Conservation (phyloP, 2,797 vertebrate genomes). For the Galagoides demidoff region DNA sequence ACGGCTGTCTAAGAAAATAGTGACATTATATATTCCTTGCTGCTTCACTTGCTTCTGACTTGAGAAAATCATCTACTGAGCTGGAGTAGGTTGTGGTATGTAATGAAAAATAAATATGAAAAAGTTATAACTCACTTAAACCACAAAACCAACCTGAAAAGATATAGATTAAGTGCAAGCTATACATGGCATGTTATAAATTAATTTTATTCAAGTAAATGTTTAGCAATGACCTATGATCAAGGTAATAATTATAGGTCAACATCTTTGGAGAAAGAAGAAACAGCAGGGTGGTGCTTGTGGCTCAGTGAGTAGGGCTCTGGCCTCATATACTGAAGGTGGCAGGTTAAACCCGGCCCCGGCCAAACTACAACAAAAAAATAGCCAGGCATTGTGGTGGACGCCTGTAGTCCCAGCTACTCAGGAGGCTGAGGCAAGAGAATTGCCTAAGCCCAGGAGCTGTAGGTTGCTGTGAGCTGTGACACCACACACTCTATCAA, state of each 20-base stretch:
- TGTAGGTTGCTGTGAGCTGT: no score
- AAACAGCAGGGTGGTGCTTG: not conserved
- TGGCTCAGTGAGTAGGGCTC: no score
- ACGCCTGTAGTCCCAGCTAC: no score
- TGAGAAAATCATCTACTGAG: not conserved
- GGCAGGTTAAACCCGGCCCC: no score
- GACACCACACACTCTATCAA: no score
- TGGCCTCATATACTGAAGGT: no score
- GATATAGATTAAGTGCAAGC: not conserved
- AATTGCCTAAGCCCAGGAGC: no score
- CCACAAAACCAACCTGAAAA: not conserved
- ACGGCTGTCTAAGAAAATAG: not conserved
- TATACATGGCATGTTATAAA: not conserved
- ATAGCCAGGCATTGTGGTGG: no score
- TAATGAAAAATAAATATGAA: conserved; percentile 11
- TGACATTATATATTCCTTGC: not conserved
- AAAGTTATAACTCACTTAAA: not conserved
- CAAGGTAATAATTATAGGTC: not conserved
- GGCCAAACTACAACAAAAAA: no score
- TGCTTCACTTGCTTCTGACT: not conserved
- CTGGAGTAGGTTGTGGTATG: not conserved
- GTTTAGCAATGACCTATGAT: not conserved
- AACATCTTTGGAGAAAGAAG: not conserved
- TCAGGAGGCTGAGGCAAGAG: no score
- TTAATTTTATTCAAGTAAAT: not conserved